Base-by-base conservation (phyloP, 2,888 invertebrate genomes). In the Caenorhabditis panamensis region DNA sequence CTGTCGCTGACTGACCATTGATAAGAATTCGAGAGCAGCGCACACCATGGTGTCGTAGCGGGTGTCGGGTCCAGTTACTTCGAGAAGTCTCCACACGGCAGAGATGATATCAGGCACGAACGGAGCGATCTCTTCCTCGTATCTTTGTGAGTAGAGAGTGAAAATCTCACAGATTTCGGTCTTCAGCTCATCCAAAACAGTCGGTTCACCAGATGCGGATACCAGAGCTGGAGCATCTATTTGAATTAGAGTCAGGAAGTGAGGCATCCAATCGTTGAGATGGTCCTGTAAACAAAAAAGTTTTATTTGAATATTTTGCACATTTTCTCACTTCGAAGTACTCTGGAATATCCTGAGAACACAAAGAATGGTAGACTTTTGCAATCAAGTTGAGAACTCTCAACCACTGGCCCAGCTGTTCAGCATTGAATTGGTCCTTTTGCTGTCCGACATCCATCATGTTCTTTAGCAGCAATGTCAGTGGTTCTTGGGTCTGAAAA, bases 261-360 rank as follows among this genome's bases (percentile, higher is more conserved):
- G 94, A 0, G 94, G 94, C 97, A 99, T 98, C 98, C 99, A 99
- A 0, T 93, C 93, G 24, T 93, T 93, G 95, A 99, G 96, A 91
- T 97, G 96, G 91, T 99, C 90, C 86, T 99, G 97, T 59, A 69
- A 20, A 9, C 22, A 5, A 41, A 31, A 62, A 58, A 16, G 20
- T 8, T 20, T 49, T 26, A 11, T 13, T 4, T 3, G 11, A 53
- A 11, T 53, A 6, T 49, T 20, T 18, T 24, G 8, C 8, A 13
- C 2, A 22, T 6, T 24, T 24, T 1, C 66, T 16, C 31, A 88
- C 98, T 92, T 99, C 99, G 91, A 99, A 99, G 93, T 96, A 97
- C 92, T 99, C 99, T 0, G 99, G 99, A 86, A 99, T 92, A 92
- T 99, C 99, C 93, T 99, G 99, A 85, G 94, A 95, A 92, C 98